These are phyloP conservation scores for Drosophila seguyi DNA, from an alignment of 1,140 invertebrate species.

Conservation along the genomic window DNA sequence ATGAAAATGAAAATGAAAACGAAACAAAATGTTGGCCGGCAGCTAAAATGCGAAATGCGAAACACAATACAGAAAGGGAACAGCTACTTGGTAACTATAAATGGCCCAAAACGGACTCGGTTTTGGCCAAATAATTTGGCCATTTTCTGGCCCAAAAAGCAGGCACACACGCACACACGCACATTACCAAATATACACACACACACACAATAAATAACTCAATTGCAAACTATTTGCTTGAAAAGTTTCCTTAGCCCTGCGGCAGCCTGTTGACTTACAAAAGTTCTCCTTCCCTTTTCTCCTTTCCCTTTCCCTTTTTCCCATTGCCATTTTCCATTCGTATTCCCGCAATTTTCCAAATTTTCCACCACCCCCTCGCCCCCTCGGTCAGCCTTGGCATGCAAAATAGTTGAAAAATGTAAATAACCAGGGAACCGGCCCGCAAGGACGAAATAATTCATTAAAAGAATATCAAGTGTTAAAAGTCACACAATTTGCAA, in stretches of 20 bases:
- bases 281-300: constrained; percentile 29
- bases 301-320: not conserved
- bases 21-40: constrained; percentile 25
- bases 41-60: constrained; percentile 27
- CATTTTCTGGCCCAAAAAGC: constrained; percentile 49
- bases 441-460: constrained; percentile 67
- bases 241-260: constrained; percentile 66
- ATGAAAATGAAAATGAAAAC: constrained; percentile 3
- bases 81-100: constrained; percentile 35
- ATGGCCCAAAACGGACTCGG: constrained; percentile 15
- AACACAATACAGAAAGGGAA: constrained; percentile 22
- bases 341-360: constrained; percentile 10
- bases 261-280: constrained; percentile 63
- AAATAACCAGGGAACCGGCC: constrained; percentile 59
- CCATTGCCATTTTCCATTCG: not conserved
- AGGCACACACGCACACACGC: constrained; percentile 20
- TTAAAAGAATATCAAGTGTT: constrained; percentile 83
- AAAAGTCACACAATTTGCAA: constrained; percentile 80
- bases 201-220: constrained; percentile 75
- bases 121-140: constrained; percentile 54
- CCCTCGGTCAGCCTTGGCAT: constrained; percentile 38
- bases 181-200: constrained; percentile 8
- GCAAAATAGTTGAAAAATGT: constrained; percentile 80
- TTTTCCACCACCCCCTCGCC: not conserved
- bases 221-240: constrained; percentile 81